Evolutionary conservation across 2,113 vertebrate species (phyloP).

Genomic region (Cinclus cinclus): DNA sequence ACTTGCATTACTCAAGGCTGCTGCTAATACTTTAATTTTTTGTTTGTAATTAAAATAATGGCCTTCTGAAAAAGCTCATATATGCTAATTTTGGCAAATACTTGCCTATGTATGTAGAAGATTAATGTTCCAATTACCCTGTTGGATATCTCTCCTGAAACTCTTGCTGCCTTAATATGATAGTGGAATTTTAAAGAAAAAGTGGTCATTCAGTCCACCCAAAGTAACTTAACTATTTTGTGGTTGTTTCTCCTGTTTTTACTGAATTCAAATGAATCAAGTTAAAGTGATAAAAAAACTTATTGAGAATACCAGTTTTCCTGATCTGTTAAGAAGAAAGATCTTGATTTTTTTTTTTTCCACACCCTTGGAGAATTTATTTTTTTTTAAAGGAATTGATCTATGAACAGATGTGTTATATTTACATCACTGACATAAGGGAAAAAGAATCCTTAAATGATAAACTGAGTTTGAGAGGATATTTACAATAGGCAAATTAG

Average conservation of each 20-base stretch:
- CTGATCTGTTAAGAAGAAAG: background rate
- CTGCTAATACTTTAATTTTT: background rate
- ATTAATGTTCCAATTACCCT: background rate
- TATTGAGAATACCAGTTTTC: background rate
- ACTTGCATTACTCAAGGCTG: background rate
- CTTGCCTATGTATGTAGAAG: background rate
- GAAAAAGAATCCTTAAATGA: background rate
- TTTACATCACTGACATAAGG: background rate
- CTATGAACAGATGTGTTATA: background rate
- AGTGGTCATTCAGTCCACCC: background rate
- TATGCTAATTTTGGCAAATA: background rate
- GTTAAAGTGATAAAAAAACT: background rate
- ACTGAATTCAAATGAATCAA: background rate
- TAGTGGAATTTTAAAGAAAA: background rate
- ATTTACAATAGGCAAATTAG: background rate
- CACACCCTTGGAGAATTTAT: background rate
- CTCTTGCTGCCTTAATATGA: background rate
- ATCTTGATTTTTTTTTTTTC: background rate
- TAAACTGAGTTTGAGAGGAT: background rate
- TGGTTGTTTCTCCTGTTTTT: background rate
- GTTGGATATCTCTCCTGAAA: background rate
- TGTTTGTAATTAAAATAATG: background rate
- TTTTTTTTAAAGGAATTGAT: background rate
- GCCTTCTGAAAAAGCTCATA: background rate
- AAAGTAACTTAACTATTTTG: background rate